Evolutionary conservation across 2,113 vertebrate species (phyloP).

Genomic region (Eurypyga helias): DNA sequence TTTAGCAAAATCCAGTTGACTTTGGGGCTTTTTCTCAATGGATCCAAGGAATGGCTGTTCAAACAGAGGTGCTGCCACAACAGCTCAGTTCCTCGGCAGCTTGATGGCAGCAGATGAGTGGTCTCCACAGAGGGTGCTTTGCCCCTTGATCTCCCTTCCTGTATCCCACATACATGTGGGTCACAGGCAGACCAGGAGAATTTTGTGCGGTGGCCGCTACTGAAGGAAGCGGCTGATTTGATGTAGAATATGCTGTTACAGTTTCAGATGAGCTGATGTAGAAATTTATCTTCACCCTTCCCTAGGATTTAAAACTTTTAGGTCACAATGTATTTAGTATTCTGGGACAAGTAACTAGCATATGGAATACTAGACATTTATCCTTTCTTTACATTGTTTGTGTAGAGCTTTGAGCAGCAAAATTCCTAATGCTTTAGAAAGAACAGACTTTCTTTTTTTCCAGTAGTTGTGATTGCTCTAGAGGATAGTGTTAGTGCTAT

Average conservation of each 20-base stretch:
- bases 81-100: not conserved
- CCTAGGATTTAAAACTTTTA: not conserved
- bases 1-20: not conserved
- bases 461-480: not conserved
- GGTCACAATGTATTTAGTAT: not conserved
- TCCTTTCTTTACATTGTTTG: not conserved
- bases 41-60: not conserved
- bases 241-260: not conserved
- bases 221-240: not conserved
- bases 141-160: not conserved
- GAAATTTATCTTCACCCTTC: not conserved
- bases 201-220: not conserved
- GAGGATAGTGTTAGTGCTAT: not conserved
- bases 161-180: not conserved
- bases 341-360: not conserved
- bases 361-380: not conserved
- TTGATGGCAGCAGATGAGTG: not conserved
- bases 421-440: not conserved
- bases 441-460: not conserved
- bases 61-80: not conserved
- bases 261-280: not conserved
- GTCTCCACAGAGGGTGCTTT: not conserved
- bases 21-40: not conserved
- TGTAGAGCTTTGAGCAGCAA: not conserved
- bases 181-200: not conserved